phyloP scores from a whole-genome alignment of 1,140 invertebrate species.

The Macrocentrus cingulum region DNA sequence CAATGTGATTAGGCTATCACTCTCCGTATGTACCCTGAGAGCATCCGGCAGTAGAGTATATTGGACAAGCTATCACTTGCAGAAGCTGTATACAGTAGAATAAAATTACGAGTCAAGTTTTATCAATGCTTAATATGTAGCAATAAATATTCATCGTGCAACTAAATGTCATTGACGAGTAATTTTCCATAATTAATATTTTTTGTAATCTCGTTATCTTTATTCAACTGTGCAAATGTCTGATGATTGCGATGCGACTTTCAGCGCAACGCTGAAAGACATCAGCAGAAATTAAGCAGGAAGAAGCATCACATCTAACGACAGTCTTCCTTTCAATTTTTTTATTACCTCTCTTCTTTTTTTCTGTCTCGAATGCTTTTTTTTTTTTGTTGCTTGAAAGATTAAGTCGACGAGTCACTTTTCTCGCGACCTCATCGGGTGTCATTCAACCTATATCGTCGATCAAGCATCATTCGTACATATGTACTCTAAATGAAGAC shows the following conservation, averaged over 20 bases:
- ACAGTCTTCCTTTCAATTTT: constrained; percentile 23
- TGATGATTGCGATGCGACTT: neutral
- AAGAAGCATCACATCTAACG: constrained; percentile 9
- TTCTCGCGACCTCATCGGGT: constrained; percentile 22
- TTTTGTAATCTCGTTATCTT: constrained; percentile 9
- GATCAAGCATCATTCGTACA: too few relatives aligned
- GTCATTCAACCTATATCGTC: constrained; percentile 28
- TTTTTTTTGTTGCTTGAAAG: neutral
- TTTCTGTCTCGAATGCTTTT: neutral
- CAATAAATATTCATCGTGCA: too few relatives aligned
- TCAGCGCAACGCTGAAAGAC: neutral
- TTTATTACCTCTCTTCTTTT: constrained; percentile 10
- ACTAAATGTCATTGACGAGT: too few relatives aligned
- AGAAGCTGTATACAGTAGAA: too few relatives aligned
- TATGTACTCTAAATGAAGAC: too few relatives aligned
- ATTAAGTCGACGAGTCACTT: constrained; percentile 7
- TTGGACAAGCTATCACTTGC: neutral
- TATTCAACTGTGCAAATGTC: constrained; percentile 11
- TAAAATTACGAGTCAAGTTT: too few relatives aligned
- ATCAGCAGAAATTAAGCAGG: constrained; percentile 21
- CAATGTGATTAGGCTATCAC: constrained; percentile 11
- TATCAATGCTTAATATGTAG: too few relatives aligned
- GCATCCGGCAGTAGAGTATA: constrained; percentile 16
- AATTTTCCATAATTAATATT: constrained; percentile 4
- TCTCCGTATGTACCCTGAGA: neutral